Evolutionary conservation across 2,113 vertebrate species (phyloP).

Genomic region (Sturnira hondurensis): DNA sequence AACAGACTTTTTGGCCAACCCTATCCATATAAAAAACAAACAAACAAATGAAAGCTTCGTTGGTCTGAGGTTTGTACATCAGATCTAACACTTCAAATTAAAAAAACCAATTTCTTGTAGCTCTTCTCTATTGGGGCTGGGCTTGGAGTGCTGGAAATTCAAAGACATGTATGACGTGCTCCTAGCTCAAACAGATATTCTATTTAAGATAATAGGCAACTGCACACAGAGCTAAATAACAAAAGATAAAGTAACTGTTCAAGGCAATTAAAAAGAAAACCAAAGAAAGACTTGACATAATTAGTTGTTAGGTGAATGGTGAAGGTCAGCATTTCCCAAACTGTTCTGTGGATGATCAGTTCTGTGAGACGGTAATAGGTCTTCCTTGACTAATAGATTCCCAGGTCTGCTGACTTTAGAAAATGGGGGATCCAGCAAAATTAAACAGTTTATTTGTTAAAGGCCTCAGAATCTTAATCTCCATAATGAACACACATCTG

Average conservation of each 20-base stretch:
- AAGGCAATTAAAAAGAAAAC: background rate
- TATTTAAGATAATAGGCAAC: background rate
- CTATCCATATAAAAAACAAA: background rate
- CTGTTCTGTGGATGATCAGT: background rate
- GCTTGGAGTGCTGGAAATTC: background rate
- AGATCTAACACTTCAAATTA: background rate
- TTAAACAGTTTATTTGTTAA: constrained; percentile 8
- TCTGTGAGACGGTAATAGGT: background rate
- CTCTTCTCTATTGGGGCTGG: background rate
- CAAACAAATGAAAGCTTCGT: background rate
- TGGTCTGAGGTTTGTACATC: background rate
- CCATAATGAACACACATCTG: background rate
- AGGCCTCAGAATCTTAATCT: background rate
- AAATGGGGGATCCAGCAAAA: constrained; percentile 19
- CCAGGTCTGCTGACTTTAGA: constrained; percentile 15
- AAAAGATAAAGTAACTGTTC: background rate
- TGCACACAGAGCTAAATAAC: background rate
- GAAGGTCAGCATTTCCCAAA: background rate
- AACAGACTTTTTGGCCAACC: too few species aligned
- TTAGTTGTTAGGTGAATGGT: constrained; percentile 11
- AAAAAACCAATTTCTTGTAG: background rate
- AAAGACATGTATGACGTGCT: background rate
- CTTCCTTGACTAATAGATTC: background rate
- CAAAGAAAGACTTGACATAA: background rate
- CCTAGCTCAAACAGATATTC: background rate